Evolutionary conservation across 1,140 invertebrate species (phyloP).

Genomic region (Adoxophyes honmai): DNA sequence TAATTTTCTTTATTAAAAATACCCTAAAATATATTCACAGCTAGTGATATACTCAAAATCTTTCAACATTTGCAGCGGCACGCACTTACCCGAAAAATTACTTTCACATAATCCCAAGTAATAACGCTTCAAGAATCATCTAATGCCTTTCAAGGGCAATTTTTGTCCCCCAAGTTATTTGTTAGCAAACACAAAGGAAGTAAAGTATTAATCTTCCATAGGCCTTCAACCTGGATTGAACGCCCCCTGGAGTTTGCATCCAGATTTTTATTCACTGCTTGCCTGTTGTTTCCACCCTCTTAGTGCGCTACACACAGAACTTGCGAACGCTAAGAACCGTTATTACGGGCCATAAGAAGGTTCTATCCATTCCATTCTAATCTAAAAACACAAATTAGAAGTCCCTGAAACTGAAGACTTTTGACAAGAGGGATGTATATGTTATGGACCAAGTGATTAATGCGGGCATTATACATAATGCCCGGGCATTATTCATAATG

Average conservation of each 20-base stretch:
- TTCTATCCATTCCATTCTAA: no score
- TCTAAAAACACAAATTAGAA: no score
- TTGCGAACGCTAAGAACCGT: slow-evolving; percentile 4
- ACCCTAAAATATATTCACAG: no score
- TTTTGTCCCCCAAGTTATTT: slow-evolving; percentile 41
- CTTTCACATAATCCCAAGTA: slow-evolving; percentile 18
- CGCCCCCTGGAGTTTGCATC: slow-evolving; percentile 55
- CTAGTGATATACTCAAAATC: no score
- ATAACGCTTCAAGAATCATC: slow-evolving; percentile 37
- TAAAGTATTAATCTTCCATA: slow-evolving; percentile 64
- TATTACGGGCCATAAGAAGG: no score
- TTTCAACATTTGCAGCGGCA: background rate
- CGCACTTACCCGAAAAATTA: slow-evolving; percentile 11
- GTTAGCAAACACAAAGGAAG: slow-evolving; percentile 51
- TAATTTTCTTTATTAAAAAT: no score
- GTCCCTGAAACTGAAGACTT: no score
- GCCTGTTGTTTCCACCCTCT: slow-evolving; percentile 40
- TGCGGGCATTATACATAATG: no score
- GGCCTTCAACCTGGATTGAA: slow-evolving; percentile 45
- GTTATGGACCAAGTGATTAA: no score
- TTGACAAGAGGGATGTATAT: no score
- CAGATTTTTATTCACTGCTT: slow-evolving; percentile 47
- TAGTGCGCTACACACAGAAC: slow-evolving; percentile 22
- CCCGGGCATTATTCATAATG: no score
- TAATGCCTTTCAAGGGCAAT: slow-evolving; percentile 34